Conservation (phyloP, 2,888 invertebrate species). For the Ceraclea dissimilis region DNA sequence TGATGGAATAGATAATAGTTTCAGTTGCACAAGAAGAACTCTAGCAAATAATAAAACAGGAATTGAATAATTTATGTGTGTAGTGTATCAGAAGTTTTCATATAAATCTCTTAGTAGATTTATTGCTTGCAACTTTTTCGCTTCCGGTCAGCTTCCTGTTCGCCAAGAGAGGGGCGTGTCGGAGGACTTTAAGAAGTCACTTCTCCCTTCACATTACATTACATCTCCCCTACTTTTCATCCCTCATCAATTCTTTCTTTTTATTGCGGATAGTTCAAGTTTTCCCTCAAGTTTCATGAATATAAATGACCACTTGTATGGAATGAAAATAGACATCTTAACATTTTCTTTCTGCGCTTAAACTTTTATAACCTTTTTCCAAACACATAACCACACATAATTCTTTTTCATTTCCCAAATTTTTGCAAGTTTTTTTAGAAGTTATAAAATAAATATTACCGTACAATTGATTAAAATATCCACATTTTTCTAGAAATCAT, state of each 20-base stretch:
- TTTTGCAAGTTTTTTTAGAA: too few relatives aligned
- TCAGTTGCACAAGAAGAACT: too few relatives aligned
- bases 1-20: too few relatives aligned
- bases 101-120: neutral
- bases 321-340: too few relatives aligned
- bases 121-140: neutral
- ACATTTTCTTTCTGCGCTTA: too few relatives aligned
- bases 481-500: too few relatives aligned
- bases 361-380: too few relatives aligned
- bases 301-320: neutral
- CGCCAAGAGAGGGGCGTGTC: neutral
- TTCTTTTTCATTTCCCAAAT: too few relatives aligned
- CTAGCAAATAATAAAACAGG: neutral
- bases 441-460: too few relatives aligned
- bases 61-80: neutral
- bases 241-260: neutral
- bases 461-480: too few relatives aligned
- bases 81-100: neutral
- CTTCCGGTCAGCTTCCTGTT: conserved; percentile 27
- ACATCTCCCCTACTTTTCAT: neutral
- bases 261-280: too few relatives aligned
- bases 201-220: neutral
- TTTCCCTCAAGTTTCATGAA: neutral
- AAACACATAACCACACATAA: too few relatives aligned
- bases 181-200: neutral